Conservation (phyloP, 2,888 invertebrate genomes). For the Lacanobia oleracea region DNA sequence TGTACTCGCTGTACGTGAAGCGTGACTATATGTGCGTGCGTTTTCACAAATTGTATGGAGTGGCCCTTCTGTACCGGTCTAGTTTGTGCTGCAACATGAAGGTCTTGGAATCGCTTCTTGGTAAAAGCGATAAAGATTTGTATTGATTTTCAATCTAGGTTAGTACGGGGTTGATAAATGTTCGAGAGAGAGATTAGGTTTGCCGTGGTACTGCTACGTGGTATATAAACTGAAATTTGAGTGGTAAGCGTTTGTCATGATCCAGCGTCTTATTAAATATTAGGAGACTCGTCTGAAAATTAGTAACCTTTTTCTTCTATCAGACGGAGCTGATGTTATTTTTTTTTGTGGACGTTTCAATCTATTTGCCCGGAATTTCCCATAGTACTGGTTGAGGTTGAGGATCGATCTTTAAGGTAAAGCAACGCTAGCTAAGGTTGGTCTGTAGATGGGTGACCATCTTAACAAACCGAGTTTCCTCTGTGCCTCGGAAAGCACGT, state of each 20-base stretch:
- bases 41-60: neutral
- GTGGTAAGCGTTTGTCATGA: neutral
- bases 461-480: too few relatives aligned
- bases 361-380: too few relatives aligned
- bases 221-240: neutral
- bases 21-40: too few relatives aligned
- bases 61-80: neutral
- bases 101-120: conserved; percentile 33
- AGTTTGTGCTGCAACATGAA: conserved; percentile 17
- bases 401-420: too few relatives aligned
- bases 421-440: too few relatives aligned
- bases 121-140: conserved; percentile 35
- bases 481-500: too few relatives aligned
- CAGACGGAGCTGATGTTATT: too few relatives aligned
- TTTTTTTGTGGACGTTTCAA: too few relatives aligned
- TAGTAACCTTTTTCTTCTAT: too few relatives aligned
- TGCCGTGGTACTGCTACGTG: neutral
- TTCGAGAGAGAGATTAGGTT: conserved; percentile 30
- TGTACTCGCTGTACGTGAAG: too few relatives aligned
- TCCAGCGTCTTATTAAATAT: neutral
- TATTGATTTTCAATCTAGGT: conserved; percentile 50
- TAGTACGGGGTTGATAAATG: conserved; percentile 32
- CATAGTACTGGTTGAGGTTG: too few relatives aligned
- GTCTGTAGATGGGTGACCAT: too few relatives aligned
- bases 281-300: neutral